These are phyloP conservation scores for Acipenser oxyrinchus DNA, from an alignment of 2,797 vertebrate genomes.

Conservation along the genomic window DNA sequence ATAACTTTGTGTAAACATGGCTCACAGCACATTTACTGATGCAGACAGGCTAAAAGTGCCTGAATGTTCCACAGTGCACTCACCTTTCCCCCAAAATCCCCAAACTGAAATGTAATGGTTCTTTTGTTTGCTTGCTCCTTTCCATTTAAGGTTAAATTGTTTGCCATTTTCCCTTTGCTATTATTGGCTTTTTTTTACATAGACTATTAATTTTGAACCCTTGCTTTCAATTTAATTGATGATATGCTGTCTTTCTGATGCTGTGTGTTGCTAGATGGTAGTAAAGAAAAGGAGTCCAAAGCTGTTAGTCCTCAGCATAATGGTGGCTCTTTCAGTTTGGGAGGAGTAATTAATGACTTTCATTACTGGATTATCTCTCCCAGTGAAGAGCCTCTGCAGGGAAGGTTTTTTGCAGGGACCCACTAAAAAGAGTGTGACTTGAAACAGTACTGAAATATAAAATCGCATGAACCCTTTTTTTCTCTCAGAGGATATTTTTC, in stretches of 20 bases:
- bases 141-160: not conserved
- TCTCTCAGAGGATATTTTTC: too few relatives aligned
- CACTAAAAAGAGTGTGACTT: not conserved
- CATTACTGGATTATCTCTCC: conserved; percentile 8
- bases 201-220: too few relatives aligned
- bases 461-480: too few relatives aligned
- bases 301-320: not conserved
- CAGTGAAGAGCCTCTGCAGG: conserved; percentile 4
- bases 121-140: not conserved
- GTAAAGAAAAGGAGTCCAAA: not conserved
- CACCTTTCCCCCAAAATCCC: not conserved
- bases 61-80: not conserved
- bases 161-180: not conserved
- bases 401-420: conserved; percentile 6
- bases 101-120: not conserved
- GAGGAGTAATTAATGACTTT: conserved; percentile 13
- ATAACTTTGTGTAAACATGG: conserved; percentile 16
- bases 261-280: conserved; percentile 3
- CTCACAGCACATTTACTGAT: conserved; percentile 8
- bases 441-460: too few relatives aligned
- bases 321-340: conserved; percentile 8
- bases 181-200: not conserved
- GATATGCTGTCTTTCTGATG: too few relatives aligned
- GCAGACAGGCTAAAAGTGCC: not conserved
- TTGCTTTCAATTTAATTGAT: too few relatives aligned